Evolutionary conservation across 2,888 invertebrate genomes (phyloP), one percentile per base, ranked within the genome.

Genomic region (Sialis lutaria): DNA sequence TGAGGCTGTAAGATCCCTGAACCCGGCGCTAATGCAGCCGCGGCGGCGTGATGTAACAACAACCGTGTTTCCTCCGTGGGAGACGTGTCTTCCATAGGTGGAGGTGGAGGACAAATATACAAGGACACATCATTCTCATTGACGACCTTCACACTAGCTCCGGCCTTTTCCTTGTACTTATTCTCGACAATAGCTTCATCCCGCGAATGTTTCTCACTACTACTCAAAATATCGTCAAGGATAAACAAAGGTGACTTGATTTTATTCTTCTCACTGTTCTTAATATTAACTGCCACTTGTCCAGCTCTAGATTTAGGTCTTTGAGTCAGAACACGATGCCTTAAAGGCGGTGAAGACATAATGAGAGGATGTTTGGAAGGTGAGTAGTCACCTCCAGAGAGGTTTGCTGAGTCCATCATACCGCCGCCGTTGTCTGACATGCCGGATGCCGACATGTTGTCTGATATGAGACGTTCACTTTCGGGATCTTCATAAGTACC

Each of bases 381-480:
- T 61, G 62, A 58, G 52, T 60, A 64, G 45, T 65, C 65, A 50
- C 60, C 61, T 7, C 64, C 63, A 35, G 60, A 62, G 41, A 60
- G 60, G 10, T 32, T 40, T 5, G 60, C 53, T 50, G 61, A 53
- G 53, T 55, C 47, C 3, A 33, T 13, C 6, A 30, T 30, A 8
- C 22, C 56, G 2, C 55, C 59, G 43, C 68, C 69, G 56, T 69
- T 70, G 53, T 73, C 69, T 51, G 74, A 76, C 50, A 72, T 66
- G 48, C 73, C 74, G 39, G 69, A 67, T 43, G 69, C 67, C 44
- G 76, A 75, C 56, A 72, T 68, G 56, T 73, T 77, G 59, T 79
- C 79, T 42, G 78, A 73, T 55, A 83, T 75, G 44, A 83, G 70
- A 53, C 81, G 75, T 65, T 84, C 84, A 56, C 79, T 82, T 64